Conservation (phyloP, 2,888 invertebrate species). For the Schizotus pectinicornis region DNA sequence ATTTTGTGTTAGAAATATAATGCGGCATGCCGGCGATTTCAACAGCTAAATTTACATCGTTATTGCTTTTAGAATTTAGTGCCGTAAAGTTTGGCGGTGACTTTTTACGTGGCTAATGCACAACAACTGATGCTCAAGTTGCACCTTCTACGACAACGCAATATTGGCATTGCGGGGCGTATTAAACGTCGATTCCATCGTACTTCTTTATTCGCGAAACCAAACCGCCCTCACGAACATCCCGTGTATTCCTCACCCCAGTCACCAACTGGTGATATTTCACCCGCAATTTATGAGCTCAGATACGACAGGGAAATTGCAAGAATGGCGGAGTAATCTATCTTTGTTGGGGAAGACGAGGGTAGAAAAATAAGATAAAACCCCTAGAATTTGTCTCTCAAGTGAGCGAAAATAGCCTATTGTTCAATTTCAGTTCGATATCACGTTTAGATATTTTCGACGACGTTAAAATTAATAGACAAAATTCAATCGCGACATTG, state of each 20-base stretch:
- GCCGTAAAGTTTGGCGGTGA: conserved; percentile 28
- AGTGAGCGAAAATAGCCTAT: conserved; percentile 57
- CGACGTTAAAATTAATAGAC: neutral
- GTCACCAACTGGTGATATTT: conserved; percentile 71
- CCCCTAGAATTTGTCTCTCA: conserved; percentile 59
- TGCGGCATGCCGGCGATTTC: conserved; percentile 55
- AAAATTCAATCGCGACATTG: neutral
- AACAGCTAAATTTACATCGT: conserved; percentile 58
- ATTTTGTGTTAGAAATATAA: conserved; percentile 55
- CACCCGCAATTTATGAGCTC: conserved; percentile 85
- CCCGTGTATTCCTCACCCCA: conserved; percentile 41
- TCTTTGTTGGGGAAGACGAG: conserved; percentile 73
- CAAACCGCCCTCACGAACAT: conserved; percentile 36
- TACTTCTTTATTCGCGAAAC: conserved; percentile 48
- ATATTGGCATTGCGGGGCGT: conserved; percentile 8
- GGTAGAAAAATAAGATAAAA: conserved; percentile 61
- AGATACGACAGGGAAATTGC: conserved; percentile 94
- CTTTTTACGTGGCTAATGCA: conserved; percentile 18
- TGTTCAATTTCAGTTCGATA: conserved; percentile 48
- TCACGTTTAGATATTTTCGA: conserved; percentile 4
- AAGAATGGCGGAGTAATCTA: conserved; percentile 91
- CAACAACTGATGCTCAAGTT: conserved; percentile 7
- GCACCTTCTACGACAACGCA: neutral
- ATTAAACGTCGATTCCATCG: conserved; percentile 42
- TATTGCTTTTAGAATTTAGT: conserved; percentile 57